Evolutionary conservation across 2,113 vertebrate genomes (phyloP).

Genomic region (Oncorhynchus gorbuscha): DNA sequence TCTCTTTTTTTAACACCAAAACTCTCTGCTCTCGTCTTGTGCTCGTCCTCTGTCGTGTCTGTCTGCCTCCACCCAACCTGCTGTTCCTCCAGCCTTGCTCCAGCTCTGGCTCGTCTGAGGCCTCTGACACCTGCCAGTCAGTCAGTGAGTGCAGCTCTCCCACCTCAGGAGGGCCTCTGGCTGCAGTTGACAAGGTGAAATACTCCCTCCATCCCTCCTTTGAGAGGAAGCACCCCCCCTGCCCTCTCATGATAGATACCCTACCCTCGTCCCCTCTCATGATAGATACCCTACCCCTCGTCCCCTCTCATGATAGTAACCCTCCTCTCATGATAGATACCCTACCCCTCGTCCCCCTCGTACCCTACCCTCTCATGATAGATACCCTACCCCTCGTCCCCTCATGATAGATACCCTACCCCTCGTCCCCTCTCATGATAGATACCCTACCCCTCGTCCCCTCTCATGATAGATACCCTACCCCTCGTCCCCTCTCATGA

Average conservation of each 20-base stretch:
- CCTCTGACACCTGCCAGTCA: conserved; percentile 91
- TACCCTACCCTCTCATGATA: neutral
- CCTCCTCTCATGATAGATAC: neutral
- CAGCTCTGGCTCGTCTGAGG: conserved; percentile 92
- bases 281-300: too few relatives aligned
- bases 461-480: too few relatives aligned
- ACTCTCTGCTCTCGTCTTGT: neutral
- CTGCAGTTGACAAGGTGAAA: conserved; percentile 84
- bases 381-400: neutral
- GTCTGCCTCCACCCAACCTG: conserved; percentile 10
- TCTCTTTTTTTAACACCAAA: conserved; percentile 2
- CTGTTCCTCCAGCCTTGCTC: conserved; percentile 74
- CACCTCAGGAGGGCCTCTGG: conserved; percentile 81
- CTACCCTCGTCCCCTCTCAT: too few relatives aligned
- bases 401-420: too few relatives aligned
- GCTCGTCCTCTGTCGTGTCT: neutral
- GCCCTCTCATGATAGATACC: too few relatives aligned
- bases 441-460: neutral
- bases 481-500: neutral
- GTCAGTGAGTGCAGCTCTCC: conserved; percentile 91
- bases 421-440: neutral
- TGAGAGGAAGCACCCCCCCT: neutral
- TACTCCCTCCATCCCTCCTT: conserved; percentile 17
- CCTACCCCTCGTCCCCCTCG: neutral
- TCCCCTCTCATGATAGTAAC: too few relatives aligned